phyloP scores from a whole-genome alignment of 2,888 invertebrate species.

The Gordius sp. region DNA sequence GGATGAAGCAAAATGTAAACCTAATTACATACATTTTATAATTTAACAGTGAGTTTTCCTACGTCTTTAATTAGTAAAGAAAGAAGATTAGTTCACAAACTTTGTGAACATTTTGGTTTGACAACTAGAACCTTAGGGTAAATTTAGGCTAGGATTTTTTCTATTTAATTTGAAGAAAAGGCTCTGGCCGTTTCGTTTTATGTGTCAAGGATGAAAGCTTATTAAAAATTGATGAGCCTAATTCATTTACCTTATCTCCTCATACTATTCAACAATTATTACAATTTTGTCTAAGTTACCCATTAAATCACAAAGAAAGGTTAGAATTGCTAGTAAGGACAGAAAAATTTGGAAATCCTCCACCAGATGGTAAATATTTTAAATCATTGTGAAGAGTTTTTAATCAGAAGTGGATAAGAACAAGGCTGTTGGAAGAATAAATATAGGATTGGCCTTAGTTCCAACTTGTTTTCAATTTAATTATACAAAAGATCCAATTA shows the following conservation, averaged over 20 bases:
- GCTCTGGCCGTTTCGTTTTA: constrained; percentile 36
- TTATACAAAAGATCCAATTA: background rate
- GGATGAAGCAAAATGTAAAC: background rate
- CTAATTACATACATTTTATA: background rate
- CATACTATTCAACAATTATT: constrained; percentile 39
- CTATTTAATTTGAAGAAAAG: constrained; percentile 6
- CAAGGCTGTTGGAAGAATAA: constrained; percentile 39
- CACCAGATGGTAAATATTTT: constrained; percentile 31
- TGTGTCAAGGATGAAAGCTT: constrained; percentile 42
- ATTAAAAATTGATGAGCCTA: constrained; percentile 41
- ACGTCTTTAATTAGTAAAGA: constrained; percentile 32
- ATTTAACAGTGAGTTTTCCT: constrained; percentile 14
- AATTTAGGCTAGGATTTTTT: constrained; percentile 2
- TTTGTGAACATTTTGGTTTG: constrained; percentile 41
- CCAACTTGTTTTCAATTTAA: background rate
- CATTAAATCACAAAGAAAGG: constrained; percentile 42
- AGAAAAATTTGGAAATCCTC: constrained; percentile 39
- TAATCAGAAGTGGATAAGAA: constrained; percentile 26
- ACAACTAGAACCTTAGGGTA: constrained; percentile 56
- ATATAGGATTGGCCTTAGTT: constrained; percentile 34
- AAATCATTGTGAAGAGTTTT: background rate
- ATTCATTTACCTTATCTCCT: constrained; percentile 39
- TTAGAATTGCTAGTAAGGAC: constrained; percentile 43
- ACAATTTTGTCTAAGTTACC: constrained; percentile 39
- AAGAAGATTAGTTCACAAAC: constrained; percentile 49